Conservation (phyloP, 2,113 vertebrate species). For the Eudyptes chrysolophus region DNA sequence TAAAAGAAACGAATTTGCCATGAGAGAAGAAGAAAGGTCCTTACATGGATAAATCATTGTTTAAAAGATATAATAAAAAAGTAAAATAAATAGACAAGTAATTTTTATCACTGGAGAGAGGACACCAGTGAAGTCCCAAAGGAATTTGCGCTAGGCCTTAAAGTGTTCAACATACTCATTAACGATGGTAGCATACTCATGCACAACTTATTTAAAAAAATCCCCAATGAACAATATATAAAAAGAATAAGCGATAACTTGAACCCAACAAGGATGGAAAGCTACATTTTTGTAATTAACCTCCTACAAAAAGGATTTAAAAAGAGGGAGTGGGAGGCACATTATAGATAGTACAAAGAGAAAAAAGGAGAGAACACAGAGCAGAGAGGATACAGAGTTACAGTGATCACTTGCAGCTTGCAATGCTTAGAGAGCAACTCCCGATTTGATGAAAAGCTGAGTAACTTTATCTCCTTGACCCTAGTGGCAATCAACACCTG, state of each 20-base stretch:
- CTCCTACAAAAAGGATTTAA: constrained; percentile 57
- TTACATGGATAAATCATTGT: not conserved
- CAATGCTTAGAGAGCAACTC: not conserved
- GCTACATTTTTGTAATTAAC: constrained; percentile 49
- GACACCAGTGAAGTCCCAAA: not conserved
- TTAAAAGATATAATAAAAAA: not conserved
- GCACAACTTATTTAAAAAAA: not conserved
- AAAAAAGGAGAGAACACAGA: not conserved
- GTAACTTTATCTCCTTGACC: not conserved
- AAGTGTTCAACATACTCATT: not conserved
- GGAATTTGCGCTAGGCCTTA: not conserved
- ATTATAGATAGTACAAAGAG: constrained; percentile 3
- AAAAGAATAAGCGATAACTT: not conserved
- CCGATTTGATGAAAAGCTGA: not conserved
- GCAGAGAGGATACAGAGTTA: not conserved
- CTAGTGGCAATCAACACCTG: not conserved
- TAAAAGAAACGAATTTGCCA: not conserved
- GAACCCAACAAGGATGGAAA: constrained; percentile 19
- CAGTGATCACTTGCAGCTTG: not conserved
- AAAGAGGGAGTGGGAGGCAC: constrained; percentile 52
- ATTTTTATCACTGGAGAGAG: not conserved
- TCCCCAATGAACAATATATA: not conserved
- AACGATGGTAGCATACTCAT: not conserved
- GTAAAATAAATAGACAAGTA: not conserved
- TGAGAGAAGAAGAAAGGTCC: not conserved